Evolutionary conservation across 1,140 invertebrate species (phyloP), one percentile per base, ranked within the genome.

Genomic region (Drosophila teissieri): DNA sequence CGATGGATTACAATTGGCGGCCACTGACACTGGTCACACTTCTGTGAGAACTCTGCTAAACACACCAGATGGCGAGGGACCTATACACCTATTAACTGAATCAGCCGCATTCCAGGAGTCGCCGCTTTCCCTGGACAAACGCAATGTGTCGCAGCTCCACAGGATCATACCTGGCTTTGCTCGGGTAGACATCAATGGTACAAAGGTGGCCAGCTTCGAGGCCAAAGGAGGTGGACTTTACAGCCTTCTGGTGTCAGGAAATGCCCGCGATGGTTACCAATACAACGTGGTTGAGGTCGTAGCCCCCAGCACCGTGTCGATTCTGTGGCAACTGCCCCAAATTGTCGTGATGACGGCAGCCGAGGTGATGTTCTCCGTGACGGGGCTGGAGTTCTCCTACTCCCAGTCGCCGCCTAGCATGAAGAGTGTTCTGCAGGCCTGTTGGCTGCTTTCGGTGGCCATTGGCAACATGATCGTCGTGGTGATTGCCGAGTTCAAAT

Each of bases 381-480:
- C 97, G 0, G 98, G 97, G 1, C 93, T 98, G 0, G 96, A 98
- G 80, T 99, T 99, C 93, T 97, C 97, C 0, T 99, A 98, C 92
- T 95, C 95, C 0, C 95, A 98, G 93, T 96, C 98, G 6, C 98
- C 98, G 0, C 86, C 93, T 3, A 95, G 95, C 65, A 98, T 99
- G 97, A 99, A 98, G 91, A 97, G 97, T 0, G 95, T 99, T 1
- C 82, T 99, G 1, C 96, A 97, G 92, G 97, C 98, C 3, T 94
- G 95, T 0, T 99, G 98, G 97, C 93, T 98, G 6, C 91, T 99
- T 1, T 98, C 98, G 0, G 96, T 96, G 1, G 97, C 98, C 1
- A 94, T 98, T 84, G 98, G 98, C 15, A 98, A 99, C 93, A 92
- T 98, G 1, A 96, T 99, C 7, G 95, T 99, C 2, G 94, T 99